A percentile compares a stretch with the other conserved stretches of the same genome.
Conservation (phyloP, 2,888 invertebrate species). For the Maniola hyperantus region DNA sequence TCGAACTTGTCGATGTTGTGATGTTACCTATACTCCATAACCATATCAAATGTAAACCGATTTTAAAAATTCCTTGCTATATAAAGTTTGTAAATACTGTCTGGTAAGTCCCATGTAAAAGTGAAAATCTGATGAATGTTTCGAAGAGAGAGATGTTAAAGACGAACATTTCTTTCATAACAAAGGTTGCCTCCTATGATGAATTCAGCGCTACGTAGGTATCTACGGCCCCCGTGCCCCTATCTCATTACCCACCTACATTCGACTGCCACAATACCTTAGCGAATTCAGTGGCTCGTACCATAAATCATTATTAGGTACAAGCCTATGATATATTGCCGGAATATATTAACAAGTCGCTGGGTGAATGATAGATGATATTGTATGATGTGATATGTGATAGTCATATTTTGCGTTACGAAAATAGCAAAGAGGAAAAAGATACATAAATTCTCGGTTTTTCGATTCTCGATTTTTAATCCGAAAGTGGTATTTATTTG, state of each 20-base stretch:
- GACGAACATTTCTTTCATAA: background rate
- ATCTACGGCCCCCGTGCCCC: background rate
- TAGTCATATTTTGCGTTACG: constrained; percentile 25
- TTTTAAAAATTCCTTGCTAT: too few relatives aligned
- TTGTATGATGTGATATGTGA: constrained; percentile 20
- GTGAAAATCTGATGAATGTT: too few relatives aligned
- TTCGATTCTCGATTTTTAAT: too few relatives aligned
- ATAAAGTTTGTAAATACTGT: too few relatives aligned
- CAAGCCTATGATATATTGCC: constrained; percentile 34
- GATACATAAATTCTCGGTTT: constrained; percentile 11
- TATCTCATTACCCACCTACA: constrained; percentile 8
- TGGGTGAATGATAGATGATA: constrained; percentile 36
- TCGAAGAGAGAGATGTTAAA: too few relatives aligned
- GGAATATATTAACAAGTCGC: constrained; percentile 37
- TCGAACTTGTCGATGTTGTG: too few relatives aligned
- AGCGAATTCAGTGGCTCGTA: constrained; percentile 7
- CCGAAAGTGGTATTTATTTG: too few relatives aligned
- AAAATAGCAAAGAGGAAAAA: constrained; percentile 17
- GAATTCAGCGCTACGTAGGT: background rate
- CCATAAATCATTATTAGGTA: constrained; percentile 37
- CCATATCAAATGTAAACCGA: too few relatives aligned
- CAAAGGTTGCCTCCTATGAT: background rate
- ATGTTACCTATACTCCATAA: too few relatives aligned
- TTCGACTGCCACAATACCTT: constrained; percentile 20
- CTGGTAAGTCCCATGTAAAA: too few relatives aligned